Evolutionary conservation across 2,797 vertebrate species (phyloP).

Genomic region (Micropoecilia bifurca): DNA sequence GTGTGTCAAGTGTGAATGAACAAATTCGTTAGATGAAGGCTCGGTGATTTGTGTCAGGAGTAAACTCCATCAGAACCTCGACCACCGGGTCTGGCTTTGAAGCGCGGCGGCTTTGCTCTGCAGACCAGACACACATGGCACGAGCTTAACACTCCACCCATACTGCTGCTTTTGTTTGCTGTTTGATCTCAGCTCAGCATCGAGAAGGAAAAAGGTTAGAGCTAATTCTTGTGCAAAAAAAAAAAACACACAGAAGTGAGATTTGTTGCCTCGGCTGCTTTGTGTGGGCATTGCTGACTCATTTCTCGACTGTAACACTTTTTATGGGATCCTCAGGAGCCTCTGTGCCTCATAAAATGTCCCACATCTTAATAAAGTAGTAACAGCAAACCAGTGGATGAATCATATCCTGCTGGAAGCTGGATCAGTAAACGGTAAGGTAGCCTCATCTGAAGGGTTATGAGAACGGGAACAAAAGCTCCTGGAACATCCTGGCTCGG

Average conservation of each 20-base stretch:
- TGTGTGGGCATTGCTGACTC: constrained; percentile 16
- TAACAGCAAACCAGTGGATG: constrained; percentile 2
- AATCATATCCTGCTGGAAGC: neutral
- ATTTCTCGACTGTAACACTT: neutral
- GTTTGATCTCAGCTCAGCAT: constrained; percentile 7
- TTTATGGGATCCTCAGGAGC: constrained; percentile 21
- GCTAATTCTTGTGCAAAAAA: constrained; percentile 2
- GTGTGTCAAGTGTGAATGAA: neutral
- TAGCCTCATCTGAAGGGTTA: neutral
- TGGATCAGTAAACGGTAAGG: neutral
- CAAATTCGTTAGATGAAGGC: constrained; percentile 18
- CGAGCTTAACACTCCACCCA: constrained; percentile 48
- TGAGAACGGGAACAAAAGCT: neutral
- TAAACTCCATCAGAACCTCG: constrained; percentile 22
- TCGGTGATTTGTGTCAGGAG: constrained; percentile 34
- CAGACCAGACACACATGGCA: constrained; percentile 54
- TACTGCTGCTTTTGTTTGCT: constrained; percentile 22
- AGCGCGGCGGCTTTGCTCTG: constrained; percentile 39
- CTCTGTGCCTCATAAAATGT: constrained; percentile 26
- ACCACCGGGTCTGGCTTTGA: constrained; percentile 63
- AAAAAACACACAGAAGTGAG: neutral
- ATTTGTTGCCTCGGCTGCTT: neutral
- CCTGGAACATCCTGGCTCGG: neutral
- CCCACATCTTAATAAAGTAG: neutral
- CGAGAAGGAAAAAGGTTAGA: constrained; percentile 1